These are phyloP conservation scores for Drosophila heteroneura DNA, from an alignment of 2,888 invertebrate genomes.

Conservation along the genomic window DNA sequence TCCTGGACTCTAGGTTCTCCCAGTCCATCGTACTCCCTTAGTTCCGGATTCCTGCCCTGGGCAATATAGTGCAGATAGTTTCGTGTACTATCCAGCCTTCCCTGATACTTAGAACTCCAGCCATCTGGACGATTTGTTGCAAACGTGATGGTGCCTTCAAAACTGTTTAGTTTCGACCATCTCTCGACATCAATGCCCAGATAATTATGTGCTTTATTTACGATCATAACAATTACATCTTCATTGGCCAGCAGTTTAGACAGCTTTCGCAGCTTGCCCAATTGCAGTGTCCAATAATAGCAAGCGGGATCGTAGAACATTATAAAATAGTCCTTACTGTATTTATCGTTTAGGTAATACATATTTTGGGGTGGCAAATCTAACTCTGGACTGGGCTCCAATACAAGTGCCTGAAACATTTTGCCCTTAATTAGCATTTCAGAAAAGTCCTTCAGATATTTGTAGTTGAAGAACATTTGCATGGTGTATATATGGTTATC, in stretches of 20 bases:
- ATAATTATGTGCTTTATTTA: slow-evolving; percentile 2
- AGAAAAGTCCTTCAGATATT: slow-evolving; percentile 52
- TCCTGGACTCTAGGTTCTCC: slow-evolving; percentile 24
- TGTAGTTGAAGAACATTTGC: slow-evolving; percentile 52
- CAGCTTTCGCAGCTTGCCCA: slow-evolving; percentile 27
- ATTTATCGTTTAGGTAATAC: slow-evolving; percentile 22
- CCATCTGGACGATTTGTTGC: slow-evolving; percentile 4
- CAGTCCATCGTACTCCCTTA: slow-evolving; percentile 25
- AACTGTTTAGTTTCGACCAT: slow-evolving; percentile 17
- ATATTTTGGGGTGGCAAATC: slow-evolving; percentile 38
- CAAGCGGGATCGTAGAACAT: slow-evolving; percentile 51
- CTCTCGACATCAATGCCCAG: slow-evolving; percentile 4
- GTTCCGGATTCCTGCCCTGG: slow-evolving; percentile 31
- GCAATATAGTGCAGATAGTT: neutral
- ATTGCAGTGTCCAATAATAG: slow-evolving; percentile 47
- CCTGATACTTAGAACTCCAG: slow-evolving; percentile 10
- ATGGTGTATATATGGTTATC: slow-evolving; percentile 38
- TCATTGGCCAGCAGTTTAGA: slow-evolving; percentile 6
- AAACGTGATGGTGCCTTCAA: slow-evolving; percentile 19
- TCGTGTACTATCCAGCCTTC: neutral
- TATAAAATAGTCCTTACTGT: slow-evolving; percentile 32
- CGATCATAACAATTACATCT: neutral
- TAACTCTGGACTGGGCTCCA: slow-evolving; percentile 2
- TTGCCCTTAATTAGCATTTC: slow-evolving; percentile 35
- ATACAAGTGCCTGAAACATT: slow-evolving; percentile 41